Conservation (phyloP, 2,888 invertebrate species). For the Drosophila neotestacea region DNA sequence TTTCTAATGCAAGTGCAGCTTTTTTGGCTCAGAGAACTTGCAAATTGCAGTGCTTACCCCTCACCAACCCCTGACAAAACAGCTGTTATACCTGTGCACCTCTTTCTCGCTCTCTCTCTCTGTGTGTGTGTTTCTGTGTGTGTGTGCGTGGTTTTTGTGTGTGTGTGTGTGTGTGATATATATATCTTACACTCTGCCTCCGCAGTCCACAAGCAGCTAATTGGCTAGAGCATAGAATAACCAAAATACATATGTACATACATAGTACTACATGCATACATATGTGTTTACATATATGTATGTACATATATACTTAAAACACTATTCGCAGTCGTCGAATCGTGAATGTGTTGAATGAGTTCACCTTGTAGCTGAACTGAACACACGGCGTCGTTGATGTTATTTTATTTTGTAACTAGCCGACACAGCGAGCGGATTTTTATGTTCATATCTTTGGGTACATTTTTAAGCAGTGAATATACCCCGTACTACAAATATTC, state of each 20-base stretch:
- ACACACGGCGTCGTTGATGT: constrained; percentile 39
- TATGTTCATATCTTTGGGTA: constrained; percentile 50
- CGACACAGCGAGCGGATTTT: constrained; percentile 43
- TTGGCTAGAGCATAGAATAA: constrained; percentile 43
- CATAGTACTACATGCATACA: too few species aligned
- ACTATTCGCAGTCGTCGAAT: constrained; percentile 23
- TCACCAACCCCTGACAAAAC: constrained; percentile 28
- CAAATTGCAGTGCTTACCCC: constrained; percentile 23
- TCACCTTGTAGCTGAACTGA: constrained; percentile 50
- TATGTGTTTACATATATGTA: not conserved
- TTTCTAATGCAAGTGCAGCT: constrained; percentile 60
- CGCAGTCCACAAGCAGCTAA: constrained; percentile 26
- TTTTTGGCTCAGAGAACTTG: constrained; percentile 60
- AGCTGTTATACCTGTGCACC: constrained; percentile 46
- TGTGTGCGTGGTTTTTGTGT: too few species aligned
- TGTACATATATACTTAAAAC: not conserved
- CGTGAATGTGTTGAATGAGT: constrained; percentile 34
- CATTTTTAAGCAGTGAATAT: constrained; percentile 11
- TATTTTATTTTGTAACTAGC: constrained; percentile 59
- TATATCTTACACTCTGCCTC: not conserved
- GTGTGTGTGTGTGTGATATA: too few species aligned
- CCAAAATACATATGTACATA: constrained; percentile 6
- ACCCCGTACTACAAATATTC: constrained; percentile 4
- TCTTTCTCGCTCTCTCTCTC: constrained; percentile 10
- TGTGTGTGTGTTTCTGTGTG: not conserved